A percentile compares a stretch with the other conserved stretches of the same genome.
Conservation (phyloP, 2,113 vertebrate species). For the Bombycilla garrulus region DNA sequence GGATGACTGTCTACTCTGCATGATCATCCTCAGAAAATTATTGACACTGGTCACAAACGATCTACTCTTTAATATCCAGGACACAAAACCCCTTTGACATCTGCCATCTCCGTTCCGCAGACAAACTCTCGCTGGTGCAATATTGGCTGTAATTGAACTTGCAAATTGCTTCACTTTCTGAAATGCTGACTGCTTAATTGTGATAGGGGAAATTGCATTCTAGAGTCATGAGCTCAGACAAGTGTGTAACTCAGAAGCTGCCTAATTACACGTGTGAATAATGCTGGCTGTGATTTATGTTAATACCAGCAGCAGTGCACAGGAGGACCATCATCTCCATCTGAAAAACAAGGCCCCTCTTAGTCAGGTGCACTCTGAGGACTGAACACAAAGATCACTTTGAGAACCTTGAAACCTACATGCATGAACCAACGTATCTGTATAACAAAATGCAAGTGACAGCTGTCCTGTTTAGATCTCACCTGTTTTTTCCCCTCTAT, state of each 20-base stretch:
- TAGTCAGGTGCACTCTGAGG: background rate
- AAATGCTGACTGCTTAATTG: conserved; percentile 24
- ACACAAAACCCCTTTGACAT: conserved; percentile 5
- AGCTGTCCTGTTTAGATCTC: accelerated
- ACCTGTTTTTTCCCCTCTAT: background rate
- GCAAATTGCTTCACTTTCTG: conserved; percentile 3
- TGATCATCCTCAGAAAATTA: background rate
- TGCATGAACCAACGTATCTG: accelerated
- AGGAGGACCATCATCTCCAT: background rate
- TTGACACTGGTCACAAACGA: background rate
- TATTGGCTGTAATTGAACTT: background rate
- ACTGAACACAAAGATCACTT: background rate
- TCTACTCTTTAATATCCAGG: background rate
- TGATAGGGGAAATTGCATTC: background rate
- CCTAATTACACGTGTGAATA: background rate
- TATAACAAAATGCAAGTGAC: background rate
- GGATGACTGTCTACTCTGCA: background rate
- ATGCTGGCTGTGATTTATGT: background rate
- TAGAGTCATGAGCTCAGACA: background rate
- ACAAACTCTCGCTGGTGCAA: background rate
- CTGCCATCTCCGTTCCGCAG: background rate
- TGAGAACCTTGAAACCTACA: background rate
- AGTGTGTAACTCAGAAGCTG: background rate
- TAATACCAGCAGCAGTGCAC: accelerated
- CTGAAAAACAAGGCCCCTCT: background rate